Base-by-base conservation (phyloP, 2,888 invertebrate species). In the Sicus ferrugineus region DNA sequence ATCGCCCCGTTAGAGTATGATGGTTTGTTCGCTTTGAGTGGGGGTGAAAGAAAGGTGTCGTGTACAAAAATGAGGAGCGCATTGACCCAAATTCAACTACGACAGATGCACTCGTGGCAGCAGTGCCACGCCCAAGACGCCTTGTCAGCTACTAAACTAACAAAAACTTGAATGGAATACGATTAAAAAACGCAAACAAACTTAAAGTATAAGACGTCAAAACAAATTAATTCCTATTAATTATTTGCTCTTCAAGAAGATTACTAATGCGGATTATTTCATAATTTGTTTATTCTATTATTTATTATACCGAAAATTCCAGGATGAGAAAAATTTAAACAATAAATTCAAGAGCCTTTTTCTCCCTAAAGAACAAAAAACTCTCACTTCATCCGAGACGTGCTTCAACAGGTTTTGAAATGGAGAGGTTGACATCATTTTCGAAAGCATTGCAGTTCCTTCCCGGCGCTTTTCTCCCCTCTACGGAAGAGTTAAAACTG, bases 361-460 rank as follows among this genome's bases (percentile, higher is more conserved):
- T n/a, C n/a, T n/a, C n/a, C n/a, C n/a, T n/a, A n/a, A n/a, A n/a
- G n/a, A n/a, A n/a, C n/a, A n/a, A n/a, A n/a, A n/a, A n/a, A n/a
- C n/a, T n/a, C n/a, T n/a, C n/a, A n/a, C n/a, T n/a, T n/a, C n/a
- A n/a, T n/a, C n/a, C n/a, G n/a, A n/a, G 38, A 58, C n/a, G 21
- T 9, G 67, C 48, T 67, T 67, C 67, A 67, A 67, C 67, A 67
- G 67, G 67, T 67, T 34, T 31, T 46, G 26, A 54, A 34, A 34
- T 30, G 19, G 16, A n/a, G 52, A 23, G 42, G 46, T 59, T 59
- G 30, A 59, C 67, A 58, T 58, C n/a, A 59, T 59, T 59, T 11
- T 58, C 59, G 31, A 42, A 19, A 54, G 3, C 4, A 42, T 16
- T 4, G n/a, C 6, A 38, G 11, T 38, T 16, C 11, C 42, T 42